These are phyloP conservation scores for Druon quercuslanigerum DNA, from an alignment of 1,140 invertebrate species.

Conservation along the genomic window DNA sequence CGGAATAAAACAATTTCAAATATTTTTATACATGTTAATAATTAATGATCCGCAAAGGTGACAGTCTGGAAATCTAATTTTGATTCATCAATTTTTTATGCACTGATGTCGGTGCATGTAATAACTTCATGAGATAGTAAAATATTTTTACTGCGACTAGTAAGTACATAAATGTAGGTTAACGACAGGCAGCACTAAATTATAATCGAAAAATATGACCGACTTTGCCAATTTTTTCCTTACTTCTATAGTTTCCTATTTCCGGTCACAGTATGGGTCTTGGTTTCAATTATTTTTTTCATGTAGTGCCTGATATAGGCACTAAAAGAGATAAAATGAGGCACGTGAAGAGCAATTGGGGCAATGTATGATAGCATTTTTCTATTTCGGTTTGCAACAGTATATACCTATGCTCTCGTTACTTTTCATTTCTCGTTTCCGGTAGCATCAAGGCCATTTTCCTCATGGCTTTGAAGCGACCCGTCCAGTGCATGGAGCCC, in stretches of 20 bases:
- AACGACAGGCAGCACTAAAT: constrained; percentile 9
- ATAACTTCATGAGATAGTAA: too few species aligned
- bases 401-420: constrained; percentile 41
- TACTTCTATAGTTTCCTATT: too few species aligned
- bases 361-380: constrained; percentile 40
- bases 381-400: constrained; percentile 52
- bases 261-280: too few species aligned
- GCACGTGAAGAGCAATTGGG: neutral
- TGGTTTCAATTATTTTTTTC: neutral
- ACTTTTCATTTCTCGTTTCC: constrained; percentile 54
- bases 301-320: constrained; percentile 35
- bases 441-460: constrained; percentile 38
- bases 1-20: too few species aligned
- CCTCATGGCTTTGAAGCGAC: constrained; percentile 62
- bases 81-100: too few species aligned
- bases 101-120: too few species aligned
- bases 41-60: too few species aligned
- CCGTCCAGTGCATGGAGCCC: constrained; percentile 51
- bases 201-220: constrained; percentile 1
- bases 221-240: too few species aligned
- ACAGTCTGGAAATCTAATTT: too few species aligned
- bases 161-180: too few species aligned
- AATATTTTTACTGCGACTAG: too few species aligned
- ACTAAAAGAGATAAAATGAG: constrained; percentile 18
- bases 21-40: too few species aligned